Base-by-base conservation (phyloP, 2,113 vertebrate genomes). In the Amphiprion ocellaris region DNA sequence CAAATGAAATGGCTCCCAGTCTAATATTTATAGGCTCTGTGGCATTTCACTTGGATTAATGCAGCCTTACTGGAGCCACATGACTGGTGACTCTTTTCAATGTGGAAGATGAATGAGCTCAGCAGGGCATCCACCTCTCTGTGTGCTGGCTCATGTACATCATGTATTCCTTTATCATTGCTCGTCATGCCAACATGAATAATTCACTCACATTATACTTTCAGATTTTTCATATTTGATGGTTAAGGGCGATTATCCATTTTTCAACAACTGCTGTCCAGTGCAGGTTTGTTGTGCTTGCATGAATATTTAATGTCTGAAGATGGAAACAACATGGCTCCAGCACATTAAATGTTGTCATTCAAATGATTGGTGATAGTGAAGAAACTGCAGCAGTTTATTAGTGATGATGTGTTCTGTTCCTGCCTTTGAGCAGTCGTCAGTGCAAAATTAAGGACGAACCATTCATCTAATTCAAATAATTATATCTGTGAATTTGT, bases 231-330 rank as follows among this genome's bases (percentile, higher is more conserved):
- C 81, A 69, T 70, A 62, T 79, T 85, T 84, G 47, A 83, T 62
- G 33, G 49, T 65, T 69, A 17, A 16, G 37, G 16, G 28, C 80
- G 47, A 76, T 78, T 78, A 82, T 59, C 28, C 41, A 59, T 83
- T 84, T 88, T 68, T 81, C 77, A 77, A 33, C 24, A 62, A 39
- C 47, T 82, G 33, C 44, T 52, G 65, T 74, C 77, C 78, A 47
- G 16, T 65, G 53, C 55, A 52, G 68, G 26, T 79, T 86, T 79
- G 87, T 77, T 77, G 61, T 69, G 77, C 79, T 79, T 79, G 60
- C 47, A 67, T 90, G 64, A 89, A 84, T 89, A 84, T 89, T 89
- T 90, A 47, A 90, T 81, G 53, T 47, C 3, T 28, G 58, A 28
- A 77, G 74, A 79, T 62, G 54, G 74, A 82, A 41, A 56, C 60